A percentile compares a stretch with the other conserved stretches of the same genome.
These are phyloP conservation scores for Merops nubicus DNA, from an alignment of 2,113 vertebrate species.

Conservation along the genomic window DNA sequence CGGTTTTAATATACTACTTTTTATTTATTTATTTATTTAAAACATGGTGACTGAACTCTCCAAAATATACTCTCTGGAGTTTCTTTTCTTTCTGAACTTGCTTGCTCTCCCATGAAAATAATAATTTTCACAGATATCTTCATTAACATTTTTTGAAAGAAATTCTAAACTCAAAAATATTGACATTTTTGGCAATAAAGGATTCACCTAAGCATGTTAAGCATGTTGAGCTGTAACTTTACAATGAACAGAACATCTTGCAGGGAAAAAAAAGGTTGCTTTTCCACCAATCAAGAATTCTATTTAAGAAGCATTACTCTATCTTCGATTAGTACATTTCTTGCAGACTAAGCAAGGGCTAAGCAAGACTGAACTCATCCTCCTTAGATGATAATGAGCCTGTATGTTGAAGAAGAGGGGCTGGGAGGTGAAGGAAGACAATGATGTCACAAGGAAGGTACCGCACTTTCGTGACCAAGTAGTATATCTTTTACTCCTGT, in stretches of 20 bases:
- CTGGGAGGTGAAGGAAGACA: not conserved
- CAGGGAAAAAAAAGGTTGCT: not conserved
- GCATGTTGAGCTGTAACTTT: not conserved
- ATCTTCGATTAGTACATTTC: not conserved
- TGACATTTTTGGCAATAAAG: not conserved
- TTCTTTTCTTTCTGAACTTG: not conserved
- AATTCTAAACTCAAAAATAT: not conserved
- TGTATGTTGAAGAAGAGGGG: not conserved
- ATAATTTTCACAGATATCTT: not conserved
- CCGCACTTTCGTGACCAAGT: not conserved
- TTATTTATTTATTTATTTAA: not conserved
- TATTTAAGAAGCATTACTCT: not conserved
- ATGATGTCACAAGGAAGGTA: not conserved
- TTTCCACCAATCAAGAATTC: not conserved
- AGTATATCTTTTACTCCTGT: not conserved
- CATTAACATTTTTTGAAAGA: not conserved
- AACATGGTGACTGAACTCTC: not conserved
- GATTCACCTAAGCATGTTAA: not conserved
- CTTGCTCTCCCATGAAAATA: not conserved
- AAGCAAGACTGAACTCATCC: not conserved
- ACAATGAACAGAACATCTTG: not conserved
- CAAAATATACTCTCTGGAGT: not conserved
- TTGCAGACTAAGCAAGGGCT: not conserved
- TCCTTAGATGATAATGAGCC: not conserved
- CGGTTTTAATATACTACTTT: not conserved